Evolutionary conservation across 1,140 invertebrate genomes (phyloP).

Genomic region (Aphelenchoides fujianensis): DNA sequence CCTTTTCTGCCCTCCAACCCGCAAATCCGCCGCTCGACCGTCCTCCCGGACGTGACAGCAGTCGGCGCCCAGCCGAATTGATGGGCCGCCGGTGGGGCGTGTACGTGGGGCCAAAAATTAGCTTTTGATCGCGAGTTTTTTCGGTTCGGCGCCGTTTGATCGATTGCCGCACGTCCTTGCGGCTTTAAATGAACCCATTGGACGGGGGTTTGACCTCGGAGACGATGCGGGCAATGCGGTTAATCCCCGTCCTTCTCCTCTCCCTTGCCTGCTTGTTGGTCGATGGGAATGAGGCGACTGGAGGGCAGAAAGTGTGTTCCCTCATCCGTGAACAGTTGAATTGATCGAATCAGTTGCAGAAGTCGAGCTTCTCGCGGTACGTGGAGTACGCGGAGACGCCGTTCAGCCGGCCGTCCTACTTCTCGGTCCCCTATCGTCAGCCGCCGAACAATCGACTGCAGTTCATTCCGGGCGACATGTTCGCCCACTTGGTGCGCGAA

Average conservation of each 20-base stretch:
- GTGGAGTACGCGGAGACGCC: slow-evolving; percentile 23
- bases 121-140: neutral
- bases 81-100: neutral
- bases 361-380: neutral
- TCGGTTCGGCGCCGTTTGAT: neutral
- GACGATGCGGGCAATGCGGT: neutral
- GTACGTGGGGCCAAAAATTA: neutral
- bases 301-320: neutral
- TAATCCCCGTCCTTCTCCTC: neutral
- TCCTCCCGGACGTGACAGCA: neutral
- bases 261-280: neutral
- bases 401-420: slow-evolving; percentile 19
- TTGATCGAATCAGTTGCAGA: neutral
- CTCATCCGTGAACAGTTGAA: neutral
- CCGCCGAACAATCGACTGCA: neutral
- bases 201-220: no score
- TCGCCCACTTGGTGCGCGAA: slow-evolving; percentile 22
- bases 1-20: neutral
- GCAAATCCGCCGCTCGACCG: no score
- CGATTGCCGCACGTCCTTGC: no score
- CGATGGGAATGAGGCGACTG: neutral
- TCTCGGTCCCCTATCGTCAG: neutral
- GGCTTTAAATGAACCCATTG: no score
- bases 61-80: neutral
- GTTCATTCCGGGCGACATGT: slow-evolving; percentile 16